Percentiles rank a stretch among this genome's conserved stretches.
phyloP scores from a whole-genome alignment of 2,888 invertebrate genomes.

The Pammene aurita region DNA sequence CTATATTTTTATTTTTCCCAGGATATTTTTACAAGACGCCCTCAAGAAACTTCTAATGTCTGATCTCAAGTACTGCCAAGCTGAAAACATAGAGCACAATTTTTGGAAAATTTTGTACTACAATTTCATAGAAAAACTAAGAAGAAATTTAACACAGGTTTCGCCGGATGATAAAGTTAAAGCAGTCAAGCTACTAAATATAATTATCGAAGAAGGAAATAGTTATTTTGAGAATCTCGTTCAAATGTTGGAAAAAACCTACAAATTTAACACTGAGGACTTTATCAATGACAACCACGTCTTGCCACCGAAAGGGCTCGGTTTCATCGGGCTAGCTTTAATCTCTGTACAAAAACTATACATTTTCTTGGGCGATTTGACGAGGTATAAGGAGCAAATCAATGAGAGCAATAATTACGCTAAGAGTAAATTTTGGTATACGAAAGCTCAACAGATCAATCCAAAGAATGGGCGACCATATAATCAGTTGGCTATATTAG shows the following conservation, averaged over 20 bases:
- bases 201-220: slow-evolving; percentile 91
- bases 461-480: slow-evolving; percentile 98
- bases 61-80: slow-evolving; percentile 93
- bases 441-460: slow-evolving; percentile 96
- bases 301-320: slow-evolving; percentile 85
- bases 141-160: slow-evolving; percentile 86
- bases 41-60: slow-evolving; percentile 87
- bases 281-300: slow-evolving; percentile 84
- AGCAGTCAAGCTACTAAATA: slow-evolving; percentile 85
- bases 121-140: slow-evolving; percentile 91
- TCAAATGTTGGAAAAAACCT: slow-evolving; percentile 88
- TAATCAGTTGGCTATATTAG: slow-evolving; percentile 96
- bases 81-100: slow-evolving; percentile 93
- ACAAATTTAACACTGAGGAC: slow-evolving; percentile 87
- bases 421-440: slow-evolving; percentile 90
- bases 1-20: slow-evolving; percentile 50
- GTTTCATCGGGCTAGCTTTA: slow-evolving; percentile 89
- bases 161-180: slow-evolving; percentile 85
- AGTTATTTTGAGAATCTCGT: slow-evolving; percentile 90
- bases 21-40: slow-evolving; percentile 86
- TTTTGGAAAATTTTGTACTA: slow-evolving; percentile 97
- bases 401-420: slow-evolving; percentile 92
- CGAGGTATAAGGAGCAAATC: slow-evolving; percentile 94
- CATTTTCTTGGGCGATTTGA: slow-evolving; percentile 95
- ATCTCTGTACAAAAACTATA: slow-evolving; percentile 94